Conservation (phyloP, 1,140 invertebrate genomes). For the Philopotamus ludificatus region DNA sequence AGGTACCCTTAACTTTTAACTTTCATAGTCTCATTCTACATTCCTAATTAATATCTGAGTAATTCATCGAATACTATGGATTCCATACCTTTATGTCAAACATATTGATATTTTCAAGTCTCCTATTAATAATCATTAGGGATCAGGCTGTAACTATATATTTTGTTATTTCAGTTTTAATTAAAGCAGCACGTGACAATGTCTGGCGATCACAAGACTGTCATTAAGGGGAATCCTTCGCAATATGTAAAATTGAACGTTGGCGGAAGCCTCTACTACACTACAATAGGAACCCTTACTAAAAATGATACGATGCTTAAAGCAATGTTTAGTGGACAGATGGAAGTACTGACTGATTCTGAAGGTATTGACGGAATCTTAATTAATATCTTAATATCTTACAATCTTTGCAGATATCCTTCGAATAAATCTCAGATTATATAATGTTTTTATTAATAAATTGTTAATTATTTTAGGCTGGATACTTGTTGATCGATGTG, state of each 20-base stretch:
- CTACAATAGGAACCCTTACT: constrained; percentile 95
- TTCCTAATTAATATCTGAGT: no score
- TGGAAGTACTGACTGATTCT: constrained; percentile 96
- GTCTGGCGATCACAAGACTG: constrained; percentile 73
- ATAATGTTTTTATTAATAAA: no score
- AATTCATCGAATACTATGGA: no score
- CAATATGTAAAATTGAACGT: constrained; percentile 96
- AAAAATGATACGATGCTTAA: constrained; percentile 98
- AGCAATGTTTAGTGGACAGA: constrained; percentile 97
- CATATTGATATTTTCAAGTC: no score
- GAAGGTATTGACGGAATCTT: constrained; percentile 72
- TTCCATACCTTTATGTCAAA: no score
- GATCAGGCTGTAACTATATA: not conserved
- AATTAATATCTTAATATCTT: no score
- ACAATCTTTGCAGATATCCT: no score
- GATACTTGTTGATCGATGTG: constrained; percentile 96
- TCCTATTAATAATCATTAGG: no score
- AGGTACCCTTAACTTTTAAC: no score
- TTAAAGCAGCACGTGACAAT: constrained; percentile 39
- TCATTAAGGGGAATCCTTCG: constrained; percentile 83
- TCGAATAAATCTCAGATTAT: no score
- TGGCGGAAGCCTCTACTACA: constrained; percentile 85
- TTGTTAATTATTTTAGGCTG: constrained; percentile 69
- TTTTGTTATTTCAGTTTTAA: no score
- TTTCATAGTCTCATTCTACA: no score